Base-by-base conservation (phyloP, 2,113 vertebrate genomes). In the Apteryx mantelli region DNA sequence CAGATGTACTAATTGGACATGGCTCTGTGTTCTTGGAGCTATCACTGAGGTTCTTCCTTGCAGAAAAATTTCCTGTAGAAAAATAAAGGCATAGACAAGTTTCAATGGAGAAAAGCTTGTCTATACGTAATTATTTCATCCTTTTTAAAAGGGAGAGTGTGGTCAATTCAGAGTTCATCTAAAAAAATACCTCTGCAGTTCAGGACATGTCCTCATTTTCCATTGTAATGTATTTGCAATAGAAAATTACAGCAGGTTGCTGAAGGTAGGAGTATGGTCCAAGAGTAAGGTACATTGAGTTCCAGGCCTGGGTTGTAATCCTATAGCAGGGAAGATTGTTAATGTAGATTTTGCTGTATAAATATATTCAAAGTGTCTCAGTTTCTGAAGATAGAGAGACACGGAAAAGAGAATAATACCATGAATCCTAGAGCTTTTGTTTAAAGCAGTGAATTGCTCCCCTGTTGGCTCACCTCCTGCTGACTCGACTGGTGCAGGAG, bases 171-270 rank as follows among this genome's bases (percentile, higher is more conserved):
- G 63, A 40, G 36, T 30, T 77, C 13, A 56, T 10, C 36, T 5
- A 1, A 50, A 22, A 69, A 68, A n/a, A 1, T 11, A 5, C 0
- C 0, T 20, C 60, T 86, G 79, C 36, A 32, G 44, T 9, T 42
- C 7, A 77, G 64, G 18, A 4, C 30, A n/a, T n/a, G 46, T 36
- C 34, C 53, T 82, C 0, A 0, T 18, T 8, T 69, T 50, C 55
- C 14, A 20, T 17, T 53, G 24, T 15, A 80, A 19, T 13, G 44
- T 18, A 32, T 30, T n/a, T 73, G 83, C 66, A 40, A 16, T 1
- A 32, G 50, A 20, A 48, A 76, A 4, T 16, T 22, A 1, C 50
- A 64, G 73, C n/a, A 25, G 55, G 60, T 26, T 40, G 40, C 64
- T 86, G 80, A 50, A 80, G 50, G 64, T n/a, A 46, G 82, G 36